A percentile compares a stretch with the other conserved stretches of the same genome.
phyloP scores from a whole-genome alignment of 2,888 invertebrate species.

The Creontiades dilutus region DNA sequence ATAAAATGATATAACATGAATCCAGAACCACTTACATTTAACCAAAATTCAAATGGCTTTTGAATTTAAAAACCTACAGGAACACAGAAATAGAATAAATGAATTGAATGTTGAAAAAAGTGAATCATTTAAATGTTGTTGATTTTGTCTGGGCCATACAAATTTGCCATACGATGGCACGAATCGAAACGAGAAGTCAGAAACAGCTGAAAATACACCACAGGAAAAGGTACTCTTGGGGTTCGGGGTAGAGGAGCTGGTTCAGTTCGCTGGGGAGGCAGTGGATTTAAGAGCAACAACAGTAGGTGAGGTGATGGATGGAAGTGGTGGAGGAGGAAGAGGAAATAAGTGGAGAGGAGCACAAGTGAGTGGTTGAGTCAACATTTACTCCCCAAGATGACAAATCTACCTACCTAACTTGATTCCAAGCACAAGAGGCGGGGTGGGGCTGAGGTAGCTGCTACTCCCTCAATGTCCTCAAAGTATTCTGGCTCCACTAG shows the following conservation, averaged over 20 bases:
- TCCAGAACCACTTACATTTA: too few species aligned
- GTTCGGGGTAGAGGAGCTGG: constrained; percentile 5
- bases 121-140: too few species aligned
- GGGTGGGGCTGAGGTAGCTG: neutral
- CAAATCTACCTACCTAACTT: constrained; percentile 57
- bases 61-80: too few species aligned
- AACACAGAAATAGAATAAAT: too few species aligned
- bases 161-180: too few species aligned
- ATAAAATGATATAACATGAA: too few species aligned
- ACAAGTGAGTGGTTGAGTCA: constrained; percentile 53
- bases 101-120: too few species aligned
- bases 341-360: constrained; percentile 49
- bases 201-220: neutral
- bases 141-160: too few species aligned
- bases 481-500: neutral
- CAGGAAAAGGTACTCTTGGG: neutral
- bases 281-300: neutral
- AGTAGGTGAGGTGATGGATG: neutral
- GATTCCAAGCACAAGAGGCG: neutral
- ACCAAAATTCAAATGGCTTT: too few species aligned
- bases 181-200: neutral
- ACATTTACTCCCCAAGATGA: constrained; percentile 60
- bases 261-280: neutral
- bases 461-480: constrained; percentile 22
- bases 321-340: neutral